Evolutionary conservation across 2,797 vertebrate genomes (phyloP), one percentile per base, ranked within the genome.

Genomic region (Brachyrhaphis roseni): DNA sequence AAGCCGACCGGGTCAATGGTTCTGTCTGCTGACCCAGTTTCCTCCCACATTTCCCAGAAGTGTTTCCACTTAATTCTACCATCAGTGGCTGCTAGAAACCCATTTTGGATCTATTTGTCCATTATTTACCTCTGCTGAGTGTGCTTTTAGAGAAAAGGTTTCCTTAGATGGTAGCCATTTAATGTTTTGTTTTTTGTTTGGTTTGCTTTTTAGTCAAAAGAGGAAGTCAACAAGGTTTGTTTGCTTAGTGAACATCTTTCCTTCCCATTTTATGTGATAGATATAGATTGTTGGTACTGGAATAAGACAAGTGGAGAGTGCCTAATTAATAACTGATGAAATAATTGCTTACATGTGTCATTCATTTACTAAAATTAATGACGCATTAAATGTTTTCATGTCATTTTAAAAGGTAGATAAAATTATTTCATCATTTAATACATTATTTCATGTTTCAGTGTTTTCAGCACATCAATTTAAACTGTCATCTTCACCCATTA

Each of bases 161-260:
- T 66, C 20, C 18, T 36, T 18, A 57, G 46, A 72, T 23, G 16
- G 6, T 6, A 12, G 1, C 6, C 39, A 7, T 73, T 8, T 84
- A 11, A 86, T 74, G 10, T 78, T 82, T 71, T 41, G 0, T 72
- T 82, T 76, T 70, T 57, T 20, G 70, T 0, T 36, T 36, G 72
- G 74, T 47, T 82, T 77, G 51, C 72, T 71, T 28, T 78, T 47
- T 12, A 94, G 93, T 88, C 84, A n/a, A 94, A 94, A 79, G 91
- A 94, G 55, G 91, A 93, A 82, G 84, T 88, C 23, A 94, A 93
- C 87, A 91, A 94, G 94, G 94, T 95, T 83, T 82, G 93, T 93
- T 77, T 86, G 26, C 1, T 16, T 55, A 39, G 4, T 72, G 18
- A 20, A 36, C 46, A 15, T 49, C 23, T 51, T 2, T 41, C 5